Base-by-base conservation (phyloP, 2,797 vertebrate species). In the Hirundo rustica region DNA sequence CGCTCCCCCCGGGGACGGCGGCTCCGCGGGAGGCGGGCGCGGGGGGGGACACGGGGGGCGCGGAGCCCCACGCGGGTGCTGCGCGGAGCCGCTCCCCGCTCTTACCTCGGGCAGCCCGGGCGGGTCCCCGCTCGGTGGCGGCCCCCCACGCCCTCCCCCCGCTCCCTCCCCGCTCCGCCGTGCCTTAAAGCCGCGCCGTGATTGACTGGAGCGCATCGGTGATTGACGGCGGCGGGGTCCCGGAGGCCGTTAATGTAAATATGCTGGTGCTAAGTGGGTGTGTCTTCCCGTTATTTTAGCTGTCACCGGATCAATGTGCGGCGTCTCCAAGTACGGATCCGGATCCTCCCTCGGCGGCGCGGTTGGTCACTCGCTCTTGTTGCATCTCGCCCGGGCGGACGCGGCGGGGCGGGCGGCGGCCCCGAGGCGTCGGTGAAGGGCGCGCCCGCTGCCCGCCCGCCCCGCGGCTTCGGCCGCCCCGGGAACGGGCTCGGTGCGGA, bases 211-310 rank as follows among this genome's bases (percentile, higher is more conserved):
- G 96, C 92, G 86, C 80, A 23, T 62, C 92, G 87, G 82, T 96
- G 97, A 97, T 96, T 97, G 97, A 95, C 95, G 92, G 68, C 75
- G 60, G 89, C 92, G 76, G 92, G 79, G 97, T 98, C 97, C 97
- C 97, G 98, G 97, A 97, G 97, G 97, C 97, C 97, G 96, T 98
- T 98, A 97, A 98, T 98, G 97, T 97, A 93, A 96, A 96, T 94
- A 95, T 93, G 98, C 97, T 96, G 96, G 92, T 94, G 97, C 97
- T 97, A 98, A 98, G 98, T 98, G 99, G 98, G 99, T 98, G 99
- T 98, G 98, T 98, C 98, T 98, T 97, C 96, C 97, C 97, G 95
- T 98, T 98, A 98, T 97, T 98, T 98, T 97, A 97, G 97, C 98
- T 98, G 98, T 98, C 98, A 98, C 97, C 98, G 97, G 98, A 98